Conservation (phyloP, 2,797 vertebrate genomes). For the Iguana delicatissima region DNA sequence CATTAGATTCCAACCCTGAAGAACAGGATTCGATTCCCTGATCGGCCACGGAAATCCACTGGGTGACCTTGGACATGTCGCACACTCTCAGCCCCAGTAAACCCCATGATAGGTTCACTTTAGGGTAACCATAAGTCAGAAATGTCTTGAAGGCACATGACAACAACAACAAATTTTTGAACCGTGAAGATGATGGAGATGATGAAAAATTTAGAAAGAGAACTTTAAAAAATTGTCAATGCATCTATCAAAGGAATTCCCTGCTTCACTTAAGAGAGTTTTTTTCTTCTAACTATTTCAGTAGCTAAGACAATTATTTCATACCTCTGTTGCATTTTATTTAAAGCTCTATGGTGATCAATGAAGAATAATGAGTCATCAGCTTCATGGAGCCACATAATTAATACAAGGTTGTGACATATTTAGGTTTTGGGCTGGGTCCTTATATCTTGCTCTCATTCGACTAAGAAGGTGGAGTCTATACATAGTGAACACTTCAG, state of each 20-base stretch:
- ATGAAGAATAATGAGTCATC: conserved; percentile 11
- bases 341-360: neutral
- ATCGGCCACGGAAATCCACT: too few relatives aligned
- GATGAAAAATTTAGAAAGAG: neutral
- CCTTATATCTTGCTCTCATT: neutral
- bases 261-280: neutral
- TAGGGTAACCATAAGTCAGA: too few relatives aligned
- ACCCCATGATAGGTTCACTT: too few relatives aligned
- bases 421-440: conserved; percentile 3
- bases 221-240: neutral
- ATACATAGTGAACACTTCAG: neutral
- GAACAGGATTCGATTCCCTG: too few relatives aligned
- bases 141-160: too few relatives aligned
- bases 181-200: neutral
- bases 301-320: neutral
- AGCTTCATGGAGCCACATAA: conserved; percentile 5
- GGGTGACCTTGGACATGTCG: too few relatives aligned
- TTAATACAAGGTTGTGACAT: conserved; percentile 11
- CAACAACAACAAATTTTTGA: too few relatives aligned
- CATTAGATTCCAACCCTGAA: too few relatives aligned
- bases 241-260: neutral
- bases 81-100: too few relatives aligned
- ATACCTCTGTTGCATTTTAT: neutral
- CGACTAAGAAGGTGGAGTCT: neutral
- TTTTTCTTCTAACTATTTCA: neutral